Evolutionary conservation across 2,797 vertebrate species (phyloP).

Genomic region (Buphagus erythrorhynchus): DNA sequence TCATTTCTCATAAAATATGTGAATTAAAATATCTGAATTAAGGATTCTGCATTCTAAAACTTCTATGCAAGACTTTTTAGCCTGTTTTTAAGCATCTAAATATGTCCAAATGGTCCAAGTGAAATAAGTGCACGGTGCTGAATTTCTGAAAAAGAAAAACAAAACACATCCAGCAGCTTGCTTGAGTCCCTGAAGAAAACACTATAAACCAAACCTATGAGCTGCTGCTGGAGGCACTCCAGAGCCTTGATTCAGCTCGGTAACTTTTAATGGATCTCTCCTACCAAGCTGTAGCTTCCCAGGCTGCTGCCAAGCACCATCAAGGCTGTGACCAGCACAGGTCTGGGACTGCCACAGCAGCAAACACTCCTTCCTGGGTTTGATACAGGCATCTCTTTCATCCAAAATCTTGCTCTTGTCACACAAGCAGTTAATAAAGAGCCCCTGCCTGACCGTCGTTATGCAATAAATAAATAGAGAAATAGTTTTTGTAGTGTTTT

Average conservation of each 20-base stretch:
- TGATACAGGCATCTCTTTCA: neutral
- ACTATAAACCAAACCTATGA: neutral
- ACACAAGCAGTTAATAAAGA: neutral
- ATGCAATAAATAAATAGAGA: neutral
- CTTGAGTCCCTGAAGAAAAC: neutral
- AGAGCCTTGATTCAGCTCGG: neutral
- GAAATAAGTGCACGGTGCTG: rapidly evolving
- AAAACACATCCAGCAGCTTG: neutral
- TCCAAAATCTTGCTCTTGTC: neutral
- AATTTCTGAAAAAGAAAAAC: neutral
- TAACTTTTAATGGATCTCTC: neutral
- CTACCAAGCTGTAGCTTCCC: neutral
- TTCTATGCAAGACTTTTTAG: neutral
- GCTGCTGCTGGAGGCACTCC: neutral
- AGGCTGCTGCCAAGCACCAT: neutral
- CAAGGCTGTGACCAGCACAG: neutral
- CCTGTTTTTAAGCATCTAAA: neutral
- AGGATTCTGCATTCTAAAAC: neutral
- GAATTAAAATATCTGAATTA: neutral
- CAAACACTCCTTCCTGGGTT: neutral
- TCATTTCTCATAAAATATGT: neutral
- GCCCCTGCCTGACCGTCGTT: neutral
- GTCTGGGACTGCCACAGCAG: neutral
- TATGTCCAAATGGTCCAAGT: neutral
- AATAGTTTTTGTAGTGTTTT: neutral